Evolutionary conservation across 2,113 vertebrate genomes (phyloP), one percentile per base, ranked within the genome.

Genomic region (Oryzias woworae): DNA sequence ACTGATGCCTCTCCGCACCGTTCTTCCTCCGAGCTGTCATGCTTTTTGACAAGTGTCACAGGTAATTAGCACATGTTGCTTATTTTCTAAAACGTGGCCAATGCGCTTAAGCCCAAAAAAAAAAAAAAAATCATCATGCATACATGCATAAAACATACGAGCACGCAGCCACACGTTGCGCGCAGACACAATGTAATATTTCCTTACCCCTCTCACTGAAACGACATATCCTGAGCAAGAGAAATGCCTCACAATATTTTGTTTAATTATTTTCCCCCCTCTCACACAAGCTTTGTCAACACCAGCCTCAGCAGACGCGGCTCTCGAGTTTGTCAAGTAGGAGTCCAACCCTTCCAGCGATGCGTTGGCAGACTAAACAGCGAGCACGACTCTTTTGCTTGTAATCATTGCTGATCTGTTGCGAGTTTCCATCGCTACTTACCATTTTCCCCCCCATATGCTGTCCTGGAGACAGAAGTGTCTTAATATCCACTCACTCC

Each of bases 401-500:
- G 76, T 82, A 85, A 82, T 90, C 88, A 91, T 87, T 62, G 66
- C 58, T 49, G 85, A 84, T 88, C 90, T 85, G 88, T 87, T 83
- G 56, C 66, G 77, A 87, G 84, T 91, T 85, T 89, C 88, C 78
- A 78, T 82, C 77, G 87, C 89, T 94, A 97, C 96, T 98, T 92
- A 99, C 96, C 96, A 98, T 99, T 92, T 95, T 95, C 14, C 92
- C 92, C 85, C 86, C 36, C 36, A 36, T 94, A 92, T 91, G 94
- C 94, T 94, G 95, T 96, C 96, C 95, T 94, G 93, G 94, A 96
- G 95, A 96, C 93, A 94, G 93, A 95, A 96, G 94, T 94, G 96
- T 93, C 93, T 97, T 96, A 99, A 98, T 96, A 97, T 96, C 95
- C 95, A 93, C 94, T 95, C 95, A 96, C 95, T 95, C 95, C 95